Evolutionary conservation across 2,113 vertebrate species (phyloP).

Genomic region (Mustelus asterias): DNA sequence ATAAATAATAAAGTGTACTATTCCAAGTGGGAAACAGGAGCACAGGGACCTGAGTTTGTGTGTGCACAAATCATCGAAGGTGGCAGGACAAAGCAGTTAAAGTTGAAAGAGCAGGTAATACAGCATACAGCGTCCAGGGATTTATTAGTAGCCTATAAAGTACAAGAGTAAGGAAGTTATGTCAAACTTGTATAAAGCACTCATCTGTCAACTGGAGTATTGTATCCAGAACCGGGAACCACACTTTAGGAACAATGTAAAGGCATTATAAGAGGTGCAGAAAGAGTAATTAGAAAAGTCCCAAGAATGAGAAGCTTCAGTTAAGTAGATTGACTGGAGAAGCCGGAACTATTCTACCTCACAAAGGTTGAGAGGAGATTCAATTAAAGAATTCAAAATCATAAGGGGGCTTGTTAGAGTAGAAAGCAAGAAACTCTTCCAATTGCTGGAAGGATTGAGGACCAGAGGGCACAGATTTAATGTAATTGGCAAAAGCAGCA

Average conservation of each 20-base stretch:
- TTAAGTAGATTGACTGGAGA: not conserved
- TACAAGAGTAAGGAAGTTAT: no score
- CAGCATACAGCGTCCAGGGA: not conserved
- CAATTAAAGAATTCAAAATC: not conserved
- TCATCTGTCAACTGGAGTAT: not conserved
- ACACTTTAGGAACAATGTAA: not conserved
- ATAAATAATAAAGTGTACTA: no score
- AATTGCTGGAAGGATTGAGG: no score
- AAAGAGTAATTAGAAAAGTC: not conserved
- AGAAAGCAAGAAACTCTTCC: not conserved
- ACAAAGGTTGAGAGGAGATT: no score
- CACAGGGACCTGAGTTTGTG: not conserved
- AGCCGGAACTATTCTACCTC: not conserved
- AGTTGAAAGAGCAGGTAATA: not conserved
- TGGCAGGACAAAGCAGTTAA: not conserved
- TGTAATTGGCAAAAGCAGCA: not conserved
- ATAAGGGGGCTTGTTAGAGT: not conserved
- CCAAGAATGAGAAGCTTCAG: not conserved
- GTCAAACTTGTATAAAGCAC: not conserved
- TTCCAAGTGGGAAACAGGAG: not conserved
- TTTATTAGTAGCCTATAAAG: no score
- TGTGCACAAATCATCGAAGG: not conserved
- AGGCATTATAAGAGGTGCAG: not conserved
- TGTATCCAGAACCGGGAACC: not conserved
- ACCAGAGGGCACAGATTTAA: not conserved